Percentiles rank a stretch among this genome's conserved stretches.
phyloP scores from a whole-genome alignment of 2,888 invertebrate species.

The Saturnia pavonia region DNA sequence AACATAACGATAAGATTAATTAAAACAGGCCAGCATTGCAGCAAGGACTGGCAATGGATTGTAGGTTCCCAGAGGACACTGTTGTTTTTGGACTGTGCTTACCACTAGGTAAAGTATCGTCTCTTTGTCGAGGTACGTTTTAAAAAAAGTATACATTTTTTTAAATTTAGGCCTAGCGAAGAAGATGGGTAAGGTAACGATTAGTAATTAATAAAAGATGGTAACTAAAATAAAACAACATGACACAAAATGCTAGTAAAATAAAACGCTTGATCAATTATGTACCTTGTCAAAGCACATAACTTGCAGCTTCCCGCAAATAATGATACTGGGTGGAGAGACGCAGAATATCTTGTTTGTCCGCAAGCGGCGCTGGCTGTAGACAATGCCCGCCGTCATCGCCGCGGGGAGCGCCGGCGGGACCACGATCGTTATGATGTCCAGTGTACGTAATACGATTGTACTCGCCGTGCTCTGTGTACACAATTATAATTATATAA shows the following conservation, averaged over 20 bases:
- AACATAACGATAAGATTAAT: no score
- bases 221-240: constrained; percentile 14
- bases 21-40: no score
- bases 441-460: constrained; percentile 90
- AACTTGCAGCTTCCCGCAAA: constrained; percentile 89
- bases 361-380: constrained; percentile 87
- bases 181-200: no score
- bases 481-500: not conserved
- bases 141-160: no score
- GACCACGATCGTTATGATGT: constrained; percentile 95
- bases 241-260: constrained; percentile 13
- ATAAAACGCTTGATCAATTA: constrained; percentile 19
- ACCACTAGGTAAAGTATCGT: no score
- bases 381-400: constrained; percentile 91
- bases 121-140: no score
- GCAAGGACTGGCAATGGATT: no score
- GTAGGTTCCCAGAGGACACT: no score
- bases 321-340: constrained; percentile 89
- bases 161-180: no score
- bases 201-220: constrained; percentile 17
- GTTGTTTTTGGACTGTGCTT: no score
- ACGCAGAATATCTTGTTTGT: constrained; percentile 88
- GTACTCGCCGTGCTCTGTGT: constrained; percentile 77
- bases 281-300: constrained; percentile 94
- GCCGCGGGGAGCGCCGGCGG: constrained; percentile 96